phyloP scores from a whole-genome alignment of 2,113 vertebrate genomes.

The Eulemur macaco region DNA sequence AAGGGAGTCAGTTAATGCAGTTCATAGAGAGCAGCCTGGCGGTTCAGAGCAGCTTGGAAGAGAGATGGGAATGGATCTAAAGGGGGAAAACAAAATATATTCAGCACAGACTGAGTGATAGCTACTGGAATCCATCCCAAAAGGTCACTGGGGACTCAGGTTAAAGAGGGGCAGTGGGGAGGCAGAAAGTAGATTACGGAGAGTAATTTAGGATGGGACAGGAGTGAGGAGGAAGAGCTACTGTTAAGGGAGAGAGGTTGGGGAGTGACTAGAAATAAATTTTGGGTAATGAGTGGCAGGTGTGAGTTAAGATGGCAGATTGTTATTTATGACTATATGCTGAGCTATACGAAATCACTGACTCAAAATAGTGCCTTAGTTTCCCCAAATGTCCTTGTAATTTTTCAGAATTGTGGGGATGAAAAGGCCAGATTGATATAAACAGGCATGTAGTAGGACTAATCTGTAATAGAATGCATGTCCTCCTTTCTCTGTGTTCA shows the following conservation, averaged over 20 bases:
- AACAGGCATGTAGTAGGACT: neutral
- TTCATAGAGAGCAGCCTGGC: neutral
- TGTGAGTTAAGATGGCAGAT: neutral
- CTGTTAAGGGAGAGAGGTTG: neutral
- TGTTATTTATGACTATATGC: neutral
- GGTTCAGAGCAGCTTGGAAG: neutral
- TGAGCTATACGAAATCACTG: neutral
- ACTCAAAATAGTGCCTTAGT: neutral
- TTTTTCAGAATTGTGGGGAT: neutral
- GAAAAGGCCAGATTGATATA: neutral
- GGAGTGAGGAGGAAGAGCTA: neutral
- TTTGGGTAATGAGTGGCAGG: neutral
- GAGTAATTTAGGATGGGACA: neutral
- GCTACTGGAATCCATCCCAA: neutral
- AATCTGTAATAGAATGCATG: neutral
- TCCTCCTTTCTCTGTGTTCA: neutral
- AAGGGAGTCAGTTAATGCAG: neutral
- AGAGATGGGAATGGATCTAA: neutral
- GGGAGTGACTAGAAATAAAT: neutral
- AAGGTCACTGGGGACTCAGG: neutral
- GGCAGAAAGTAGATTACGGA: neutral
- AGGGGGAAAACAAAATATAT: neutral
- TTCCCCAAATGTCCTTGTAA: neutral
- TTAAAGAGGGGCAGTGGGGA: neutral
- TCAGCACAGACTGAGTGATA: neutral